Conservation (phyloP, 2,113 vertebrate species). For the Bubo blakistoni region DNA sequence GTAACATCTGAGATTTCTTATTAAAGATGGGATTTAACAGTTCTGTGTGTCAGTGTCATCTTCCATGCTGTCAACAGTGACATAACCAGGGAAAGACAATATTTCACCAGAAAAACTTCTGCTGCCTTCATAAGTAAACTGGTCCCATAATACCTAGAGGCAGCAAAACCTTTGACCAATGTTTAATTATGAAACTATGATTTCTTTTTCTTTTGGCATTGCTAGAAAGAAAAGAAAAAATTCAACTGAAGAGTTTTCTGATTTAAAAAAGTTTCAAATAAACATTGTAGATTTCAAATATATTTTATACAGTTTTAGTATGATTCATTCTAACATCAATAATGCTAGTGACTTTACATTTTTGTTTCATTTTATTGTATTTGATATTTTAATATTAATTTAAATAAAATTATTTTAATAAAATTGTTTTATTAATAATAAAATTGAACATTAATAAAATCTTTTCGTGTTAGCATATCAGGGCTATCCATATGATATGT, state of each 20-base stretch:
- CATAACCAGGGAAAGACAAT: constrained; percentile 15
- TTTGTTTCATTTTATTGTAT: neutral
- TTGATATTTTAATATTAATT: neutral
- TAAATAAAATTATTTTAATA: neutral
- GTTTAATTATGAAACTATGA: neutral
- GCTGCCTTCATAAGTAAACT: neutral
- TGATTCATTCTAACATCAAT: neutral
- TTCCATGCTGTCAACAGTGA: constrained; percentile 63
- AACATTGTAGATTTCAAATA: neutral
- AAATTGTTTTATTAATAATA: neutral
- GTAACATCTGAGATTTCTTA: constrained; percentile 13
- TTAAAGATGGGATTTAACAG: constrained; percentile 36
- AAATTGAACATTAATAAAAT: neutral
- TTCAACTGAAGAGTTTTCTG: neutral
- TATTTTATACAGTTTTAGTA: neutral
- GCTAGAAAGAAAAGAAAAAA: neutral
- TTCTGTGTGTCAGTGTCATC: constrained; percentile 61
- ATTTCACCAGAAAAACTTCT: neutral
- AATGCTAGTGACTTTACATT: neutral
- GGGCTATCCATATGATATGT: neutral
- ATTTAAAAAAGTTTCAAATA: neutral
- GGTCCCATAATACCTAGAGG: neutral
- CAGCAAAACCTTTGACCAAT: neutral
- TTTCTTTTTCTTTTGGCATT: neutral
- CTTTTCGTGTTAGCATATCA: neutral